phyloP scores from a whole-genome alignment of 2,888 invertebrate species.

The Spodoptera picta region DNA sequence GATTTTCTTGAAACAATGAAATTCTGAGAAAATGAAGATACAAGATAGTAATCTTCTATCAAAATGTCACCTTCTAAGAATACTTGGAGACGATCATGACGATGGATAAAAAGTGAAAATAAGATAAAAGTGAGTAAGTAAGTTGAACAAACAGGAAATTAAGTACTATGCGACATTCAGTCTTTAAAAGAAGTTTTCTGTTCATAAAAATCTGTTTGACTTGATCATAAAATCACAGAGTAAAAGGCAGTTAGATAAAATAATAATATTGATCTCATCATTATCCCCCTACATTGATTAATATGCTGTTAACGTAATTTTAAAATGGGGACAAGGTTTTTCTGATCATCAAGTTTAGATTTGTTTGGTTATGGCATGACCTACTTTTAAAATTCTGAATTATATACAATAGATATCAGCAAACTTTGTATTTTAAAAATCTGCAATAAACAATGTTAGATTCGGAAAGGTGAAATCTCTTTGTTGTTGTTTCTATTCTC shows the following conservation, averaged over 20 bases:
- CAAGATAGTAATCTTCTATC: not conserved
- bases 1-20: conserved; percentile 13
- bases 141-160: too few species aligned
- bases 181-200: not conserved
- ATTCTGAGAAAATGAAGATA: not conserved
- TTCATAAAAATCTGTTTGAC: not conserved
- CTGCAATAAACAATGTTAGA: too few species aligned
- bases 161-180: too few species aligned
- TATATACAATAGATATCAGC: too few species aligned
- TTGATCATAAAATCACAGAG: not conserved
- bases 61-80: conserved; percentile 7
- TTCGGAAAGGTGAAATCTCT: too few species aligned
- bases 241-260: too few species aligned
- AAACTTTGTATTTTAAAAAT: too few species aligned
- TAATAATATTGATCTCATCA: too few species aligned
- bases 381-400: too few species aligned
- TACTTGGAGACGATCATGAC: conserved; percentile 6
- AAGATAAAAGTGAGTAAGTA: too few species aligned
- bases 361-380: not conserved
- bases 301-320: not conserved
- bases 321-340: conserved; percentile 20
- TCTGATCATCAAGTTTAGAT: conserved; percentile 1
- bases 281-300: not conserved
- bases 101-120: not conserved
- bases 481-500: too few species aligned